Evolutionary conservation across 2,888 invertebrate species (phyloP), one percentile per base, ranked within the genome.

Genomic region (Stomorhina lunata): DNA sequence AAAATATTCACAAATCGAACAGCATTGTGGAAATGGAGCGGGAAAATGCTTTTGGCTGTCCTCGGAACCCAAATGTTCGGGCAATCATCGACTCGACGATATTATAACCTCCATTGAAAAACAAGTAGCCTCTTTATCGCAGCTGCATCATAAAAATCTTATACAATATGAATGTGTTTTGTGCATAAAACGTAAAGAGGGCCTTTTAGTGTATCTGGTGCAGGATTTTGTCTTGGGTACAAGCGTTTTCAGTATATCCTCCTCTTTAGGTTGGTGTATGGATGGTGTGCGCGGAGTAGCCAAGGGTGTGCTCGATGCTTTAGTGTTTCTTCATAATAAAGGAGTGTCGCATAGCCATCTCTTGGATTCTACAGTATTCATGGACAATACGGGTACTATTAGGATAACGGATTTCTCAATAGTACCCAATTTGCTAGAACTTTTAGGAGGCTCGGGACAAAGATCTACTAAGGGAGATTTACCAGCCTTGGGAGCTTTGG

Each of bases 271-370:
- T 43, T 91, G 91, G 90, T 91, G 90, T 83, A 88, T 88, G 84
- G 91, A 90, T 91, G 93, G 86, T 92, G 91, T 89, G 0, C 87
- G 91, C 4, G 89, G 90, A 86, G 90, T 97, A 34, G 95, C 95
- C 0, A 92, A 92, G 59, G 96, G 95, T 32, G 93, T 97, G 29
- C 92, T 97, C 3, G 93, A 94, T 68, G 96, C 95, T 12, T 91
- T 98, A 34, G 93, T 94, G 43, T 96, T 94, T 89, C 92, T 98
- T 73, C 98, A 98, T 89, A 93, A 94, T 85, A 95, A 95, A 83
- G 95, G 95, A 84, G 94, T 97, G 1, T 94, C 96, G 15, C 97
- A 98, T 89, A 95, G 95, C 87, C 95, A 96, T 90, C 91, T 98
- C n/a, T 92, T 95, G 80, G 94, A 94, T 86, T 94, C 94, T 20